phyloP scores from a whole-genome alignment of 2,113 vertebrate species.

The Perccottus glenii region DNA sequence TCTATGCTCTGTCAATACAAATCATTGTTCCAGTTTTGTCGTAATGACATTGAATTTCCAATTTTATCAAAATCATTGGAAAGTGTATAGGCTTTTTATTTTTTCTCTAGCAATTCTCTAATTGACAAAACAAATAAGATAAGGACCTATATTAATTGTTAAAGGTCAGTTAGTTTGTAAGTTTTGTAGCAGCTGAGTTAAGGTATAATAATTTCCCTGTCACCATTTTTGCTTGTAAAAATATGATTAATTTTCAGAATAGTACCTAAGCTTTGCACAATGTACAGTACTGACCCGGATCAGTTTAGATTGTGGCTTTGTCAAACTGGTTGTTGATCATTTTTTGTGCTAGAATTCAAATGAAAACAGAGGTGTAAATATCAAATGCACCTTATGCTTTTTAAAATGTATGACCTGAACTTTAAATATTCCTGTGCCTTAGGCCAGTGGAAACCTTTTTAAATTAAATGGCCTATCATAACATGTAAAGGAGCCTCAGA shows the following conservation, averaged over 20 bases:
- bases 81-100: conserved; percentile 3
- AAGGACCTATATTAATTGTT: neutral
- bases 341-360: conserved; percentile 65
- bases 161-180: conserved; percentile 5
- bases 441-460: conserved; percentile 80
- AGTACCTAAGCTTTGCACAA: conserved; percentile 66
- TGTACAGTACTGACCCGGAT: conserved; percentile 67
- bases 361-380: conserved; percentile 65
- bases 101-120: conserved; percentile 14
- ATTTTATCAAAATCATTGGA: neutral
- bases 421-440: conserved; percentile 82
- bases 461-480: conserved; percentile 76
- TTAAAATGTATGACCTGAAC: conserved; percentile 67
- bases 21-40: too few relatives aligned
- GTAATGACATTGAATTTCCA: too few relatives aligned
- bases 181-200: conserved; percentile 22
- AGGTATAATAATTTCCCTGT: conserved; percentile 13
- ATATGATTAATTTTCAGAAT: conserved; percentile 29
- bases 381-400: conserved; percentile 68
- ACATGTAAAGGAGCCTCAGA: conserved; percentile 70
- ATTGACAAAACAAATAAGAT: conserved; percentile 23
- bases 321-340: conserved; percentile 28
- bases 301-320: conserved; percentile 48
- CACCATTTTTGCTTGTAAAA: conserved; percentile 31
- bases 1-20: too few relatives aligned